Conservation (phyloP, 2,113 vertebrate species). For the Guaruba guarouba region DNA sequence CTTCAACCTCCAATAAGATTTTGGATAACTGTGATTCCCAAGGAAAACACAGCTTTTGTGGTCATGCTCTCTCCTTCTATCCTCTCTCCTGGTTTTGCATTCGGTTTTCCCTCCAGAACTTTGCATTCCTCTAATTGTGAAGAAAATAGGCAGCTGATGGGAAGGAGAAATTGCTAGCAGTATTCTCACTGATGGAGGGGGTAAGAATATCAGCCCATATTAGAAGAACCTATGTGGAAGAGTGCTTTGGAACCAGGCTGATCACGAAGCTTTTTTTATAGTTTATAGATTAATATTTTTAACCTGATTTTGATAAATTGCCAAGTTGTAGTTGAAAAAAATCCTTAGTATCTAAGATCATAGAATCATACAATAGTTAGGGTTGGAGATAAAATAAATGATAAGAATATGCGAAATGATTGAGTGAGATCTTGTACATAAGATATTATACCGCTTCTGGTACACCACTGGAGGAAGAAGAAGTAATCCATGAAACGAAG, state of each 20-base stretch:
- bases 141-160: not conserved
- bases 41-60: not conserved
- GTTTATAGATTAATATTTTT: not conserved
- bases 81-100: not conserved
- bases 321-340: not conserved
- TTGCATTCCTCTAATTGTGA: not conserved
- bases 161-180: not conserved
- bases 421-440: not conserved
- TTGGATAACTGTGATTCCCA: not conserved
- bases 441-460: not conserved
- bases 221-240: not conserved
- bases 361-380: too few relatives aligned
- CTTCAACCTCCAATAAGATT: not conserved
- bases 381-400: not conserved
- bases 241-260: not conserved
- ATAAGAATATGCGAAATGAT: not conserved
- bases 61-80: not conserved
- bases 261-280: not conserved
- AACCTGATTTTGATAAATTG: not conserved
- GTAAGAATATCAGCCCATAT: not conserved
- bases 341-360: not conserved
- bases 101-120: not conserved
- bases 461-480: not conserved
- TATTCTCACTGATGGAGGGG: not conserved
- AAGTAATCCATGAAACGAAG: not conserved